Percentiles rank a stretch among this genome's conserved stretches.
phyloP scores from a whole-genome alignment of 2,888 invertebrate genomes.

The Agelastica alni region DNA sequence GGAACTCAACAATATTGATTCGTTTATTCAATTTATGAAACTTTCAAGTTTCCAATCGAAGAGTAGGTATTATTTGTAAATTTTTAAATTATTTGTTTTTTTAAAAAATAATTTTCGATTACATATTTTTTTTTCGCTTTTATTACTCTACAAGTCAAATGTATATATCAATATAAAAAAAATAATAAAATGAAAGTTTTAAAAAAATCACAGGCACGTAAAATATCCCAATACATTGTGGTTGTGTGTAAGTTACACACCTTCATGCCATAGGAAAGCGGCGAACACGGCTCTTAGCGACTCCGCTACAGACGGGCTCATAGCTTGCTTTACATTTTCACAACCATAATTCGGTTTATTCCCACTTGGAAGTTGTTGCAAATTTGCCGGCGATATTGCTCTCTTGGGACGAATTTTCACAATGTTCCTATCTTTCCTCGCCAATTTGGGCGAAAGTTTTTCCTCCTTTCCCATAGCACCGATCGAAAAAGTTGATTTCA shows the following conservation, averaged over 20 bases:
- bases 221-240: too few relatives aligned
- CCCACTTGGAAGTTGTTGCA: slow-evolving; percentile 53
- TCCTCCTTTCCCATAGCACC: slow-evolving; percentile 62
- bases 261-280: slow-evolving; percentile 96
- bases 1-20: too few relatives aligned
- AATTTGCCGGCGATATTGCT: slow-evolving; percentile 55
- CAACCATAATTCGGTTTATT: slow-evolving; percentile 54
- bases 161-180: too few relatives aligned
- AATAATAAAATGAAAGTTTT: too few relatives aligned
- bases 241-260: slow-evolving; percentile 45
- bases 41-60: too few relatives aligned
- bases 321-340: slow-evolving; percentile 76
- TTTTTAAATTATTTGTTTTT: too few relatives aligned
- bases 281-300: slow-evolving; percentile 94
- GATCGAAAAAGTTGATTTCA: slow-evolving; percentile 64
- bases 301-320: slow-evolving; percentile 91
- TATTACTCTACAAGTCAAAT: too few relatives aligned
- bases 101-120: too few relatives aligned
- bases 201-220: too few relatives aligned
- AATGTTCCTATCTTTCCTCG: slow-evolving; percentile 61
- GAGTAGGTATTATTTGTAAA: too few relatives aligned
- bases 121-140: too few relatives aligned
- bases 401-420: slow-evolving; percentile 58
- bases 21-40: too few relatives aligned
- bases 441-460: slow-evolving; percentile 61